Evolutionary conservation across 2,797 vertebrate species (phyloP), one percentile per base, ranked within the genome.

Genomic region (Somateria mollissima): DNA sequence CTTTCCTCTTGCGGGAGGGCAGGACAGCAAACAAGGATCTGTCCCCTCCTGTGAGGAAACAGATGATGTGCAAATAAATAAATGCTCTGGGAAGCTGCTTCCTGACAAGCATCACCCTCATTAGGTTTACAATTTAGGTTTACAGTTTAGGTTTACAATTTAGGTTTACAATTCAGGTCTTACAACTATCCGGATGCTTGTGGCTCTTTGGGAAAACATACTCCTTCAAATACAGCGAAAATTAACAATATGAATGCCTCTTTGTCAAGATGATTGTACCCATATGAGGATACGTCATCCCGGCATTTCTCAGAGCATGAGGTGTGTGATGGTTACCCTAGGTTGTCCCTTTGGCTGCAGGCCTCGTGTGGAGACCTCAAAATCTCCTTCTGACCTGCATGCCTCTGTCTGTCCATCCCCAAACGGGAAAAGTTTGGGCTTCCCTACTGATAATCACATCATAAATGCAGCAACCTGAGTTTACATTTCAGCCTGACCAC

Each of bases 11-110:
- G 8, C 27, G 3, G 9, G 20, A 16, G 41, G 5, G 41, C 56
- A 1, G 41, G 25, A 32, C 25, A 1, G 49, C 24, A 25, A 49
- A 5, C 49, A 24, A 24, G 47, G 22, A 24, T 24, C 47, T 25
- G 47, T 13, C 3, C 6, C 4, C 21, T 2, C 39, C 20, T 30
- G 10, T 10, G 43, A 53, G n/a, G 57, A 32, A 36, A 3, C 2
- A 1, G 30, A 5, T 5, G 36, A 39, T 30, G 17, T 2, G 14
- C 8, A 13, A 7, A 0, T 7, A 14, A 20, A 2, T 5, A 28
- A 21, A 11, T 1, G 20, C 30, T 8, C 28, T 11, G 9, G 25
- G n/a, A 37, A 61, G 30, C 41, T 15, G 37, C 54, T 9, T 12
- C 41, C 21, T 25, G 13, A 0, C 20, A 28, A 71, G 53, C 25